These are phyloP conservation scores for Sanderia malayensis DNA, from an alignment of 30 jellyfish, hydroid and myxozoan genomes.

Conservation along the genomic window DNA sequence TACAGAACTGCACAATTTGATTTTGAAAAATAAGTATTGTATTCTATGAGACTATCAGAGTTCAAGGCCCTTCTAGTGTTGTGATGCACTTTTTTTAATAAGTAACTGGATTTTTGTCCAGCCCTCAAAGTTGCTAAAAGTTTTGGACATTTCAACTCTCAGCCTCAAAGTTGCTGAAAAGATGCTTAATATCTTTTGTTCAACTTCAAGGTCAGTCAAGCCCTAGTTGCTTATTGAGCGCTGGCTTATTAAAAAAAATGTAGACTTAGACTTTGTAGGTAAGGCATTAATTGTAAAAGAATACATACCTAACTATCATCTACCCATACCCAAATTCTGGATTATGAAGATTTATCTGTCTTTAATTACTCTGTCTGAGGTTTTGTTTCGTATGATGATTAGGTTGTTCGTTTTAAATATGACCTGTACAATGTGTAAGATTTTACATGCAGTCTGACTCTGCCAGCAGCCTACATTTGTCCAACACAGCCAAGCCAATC, in stretches of 20 bases:
- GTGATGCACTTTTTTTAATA: neutral
- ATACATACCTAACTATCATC: no score
- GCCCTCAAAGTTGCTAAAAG: neutral
- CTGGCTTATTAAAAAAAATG: neutral
- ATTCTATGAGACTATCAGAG: neutral
- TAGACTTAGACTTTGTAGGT: neutral
- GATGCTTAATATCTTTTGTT: neutral
- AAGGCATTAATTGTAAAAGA: no score
- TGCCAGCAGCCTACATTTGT: neutral
- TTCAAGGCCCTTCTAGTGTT: neutral
- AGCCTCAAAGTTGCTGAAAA: constrained; percentile 1
- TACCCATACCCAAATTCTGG: no score
- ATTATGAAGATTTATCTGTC: no score
- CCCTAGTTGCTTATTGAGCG: constrained; percentile 1
- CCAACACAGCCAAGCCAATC: neutral
- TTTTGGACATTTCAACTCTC: neutral
- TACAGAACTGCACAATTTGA: neutral
- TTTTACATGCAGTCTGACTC: neutral
- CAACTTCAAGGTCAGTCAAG: constrained; percentile 1
- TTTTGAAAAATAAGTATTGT: neutral
- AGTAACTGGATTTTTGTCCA: neutral
- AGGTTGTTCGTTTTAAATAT: neutral
- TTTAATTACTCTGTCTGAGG: neutral
- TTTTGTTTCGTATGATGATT: neutral
- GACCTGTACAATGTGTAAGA: neutral